These are phyloP conservation scores for Nicator chloris DNA, from an alignment of 2,113 vertebrate species.

Conservation along the genomic window DNA sequence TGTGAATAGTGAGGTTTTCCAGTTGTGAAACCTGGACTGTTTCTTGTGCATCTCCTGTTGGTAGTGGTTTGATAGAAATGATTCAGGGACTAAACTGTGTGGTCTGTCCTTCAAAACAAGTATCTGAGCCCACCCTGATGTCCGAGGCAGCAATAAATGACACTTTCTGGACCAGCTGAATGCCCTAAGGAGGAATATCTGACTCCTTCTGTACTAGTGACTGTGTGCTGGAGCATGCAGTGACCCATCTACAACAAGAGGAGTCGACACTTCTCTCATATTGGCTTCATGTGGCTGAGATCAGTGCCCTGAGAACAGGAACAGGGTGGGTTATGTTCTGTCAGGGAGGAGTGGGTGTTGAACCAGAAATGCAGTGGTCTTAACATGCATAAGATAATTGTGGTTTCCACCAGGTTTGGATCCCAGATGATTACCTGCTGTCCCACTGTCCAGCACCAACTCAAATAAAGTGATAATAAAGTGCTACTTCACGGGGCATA, in stretches of 20 bases:
- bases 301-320: background rate
- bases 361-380: background rate
- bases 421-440: background rate
- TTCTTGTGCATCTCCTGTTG: background rate
- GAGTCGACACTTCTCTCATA: background rate
- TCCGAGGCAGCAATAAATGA: background rate
- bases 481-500: background rate
- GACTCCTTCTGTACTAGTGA: background rate
- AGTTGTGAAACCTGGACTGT: background rate
- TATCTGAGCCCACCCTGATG: background rate
- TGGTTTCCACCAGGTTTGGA: background rate
- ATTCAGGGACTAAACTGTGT: background rate
- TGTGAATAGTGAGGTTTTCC: background rate
- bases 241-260: background rate
- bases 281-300: background rate
- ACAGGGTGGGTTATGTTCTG: background rate
- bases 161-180: background rate
- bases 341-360: background rate
- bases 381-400: background rate
- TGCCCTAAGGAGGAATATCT: background rate
- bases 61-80: background rate
- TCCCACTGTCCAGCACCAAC: background rate
- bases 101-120: background rate
- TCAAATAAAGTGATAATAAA: background rate
- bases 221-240: background rate